A percentile compares a stretch with the other conserved stretches of the same genome.
Conservation (phyloP, 2,888 invertebrate genomes). For the Microctonus aethiopoides region DNA sequence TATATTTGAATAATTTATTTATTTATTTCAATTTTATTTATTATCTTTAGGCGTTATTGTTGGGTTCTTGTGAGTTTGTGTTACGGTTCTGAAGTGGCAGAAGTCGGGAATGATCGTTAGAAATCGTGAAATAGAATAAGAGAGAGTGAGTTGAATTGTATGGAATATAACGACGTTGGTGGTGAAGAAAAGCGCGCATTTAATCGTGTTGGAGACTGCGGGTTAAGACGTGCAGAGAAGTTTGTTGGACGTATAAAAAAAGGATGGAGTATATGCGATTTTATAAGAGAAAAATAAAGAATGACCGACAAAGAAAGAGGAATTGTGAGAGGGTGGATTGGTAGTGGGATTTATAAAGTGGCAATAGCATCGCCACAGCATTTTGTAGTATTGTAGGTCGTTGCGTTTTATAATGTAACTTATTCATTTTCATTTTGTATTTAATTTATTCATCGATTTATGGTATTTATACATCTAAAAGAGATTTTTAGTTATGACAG, state of each 20-base stretch:
- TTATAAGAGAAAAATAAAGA: slow-evolving; percentile 14
- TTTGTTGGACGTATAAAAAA: slow-evolving; percentile 3
- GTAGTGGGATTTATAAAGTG: slow-evolving; percentile 25
- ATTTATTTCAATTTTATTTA: background rate
- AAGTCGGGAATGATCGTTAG: background rate
- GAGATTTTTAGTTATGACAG: no score
- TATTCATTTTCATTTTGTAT: slow-evolving; percentile 60
- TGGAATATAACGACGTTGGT: slow-evolving; percentile 4
- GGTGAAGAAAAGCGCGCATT: background rate
- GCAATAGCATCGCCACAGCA: slow-evolving; percentile 48
- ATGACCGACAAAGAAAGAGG: slow-evolving; percentile 6
- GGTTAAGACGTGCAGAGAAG: background rate
- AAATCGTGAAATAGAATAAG: slow-evolving; percentile 23
- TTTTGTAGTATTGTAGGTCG: slow-evolving; percentile 65
- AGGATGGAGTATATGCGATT: background rate
- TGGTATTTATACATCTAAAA: no score
- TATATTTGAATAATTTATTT: background rate
- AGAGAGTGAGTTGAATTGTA: background rate
- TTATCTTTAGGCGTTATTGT: background rate
- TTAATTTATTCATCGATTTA: no score
- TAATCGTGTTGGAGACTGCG: background rate
- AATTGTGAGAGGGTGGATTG: background rate
- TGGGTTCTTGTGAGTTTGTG: background rate
- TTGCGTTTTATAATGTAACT: slow-evolving; percentile 61
- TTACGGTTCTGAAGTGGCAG: background rate